Percentiles rank a stretch among this genome's conserved stretches.
phyloP scores from a whole-genome alignment of 92 coral and sea anemone genomes.

The Zoanthus sansibaricus region DNA sequence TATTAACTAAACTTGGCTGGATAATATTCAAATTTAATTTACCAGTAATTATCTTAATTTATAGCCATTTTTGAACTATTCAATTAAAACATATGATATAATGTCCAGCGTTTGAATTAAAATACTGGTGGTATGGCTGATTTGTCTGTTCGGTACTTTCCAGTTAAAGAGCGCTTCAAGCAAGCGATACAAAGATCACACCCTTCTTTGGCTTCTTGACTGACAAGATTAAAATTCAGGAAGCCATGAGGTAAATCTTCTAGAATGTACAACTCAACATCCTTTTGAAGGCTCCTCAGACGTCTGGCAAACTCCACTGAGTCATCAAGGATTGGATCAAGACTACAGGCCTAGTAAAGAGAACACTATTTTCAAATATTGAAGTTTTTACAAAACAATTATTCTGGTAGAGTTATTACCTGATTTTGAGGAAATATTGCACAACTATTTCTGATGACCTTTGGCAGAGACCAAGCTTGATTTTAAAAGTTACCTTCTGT shows the following conservation, averaged over 20 bases:
- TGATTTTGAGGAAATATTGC: no score
- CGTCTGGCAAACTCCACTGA: slow-evolving; percentile 97
- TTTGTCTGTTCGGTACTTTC: slow-evolving; percentile 71
- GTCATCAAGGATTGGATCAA: slow-evolving; percentile 96
- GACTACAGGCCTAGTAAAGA: slow-evolving; percentile 85
- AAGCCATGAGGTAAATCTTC: slow-evolving; percentile 97
- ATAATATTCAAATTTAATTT: no score
- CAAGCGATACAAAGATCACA: slow-evolving; percentile 88
- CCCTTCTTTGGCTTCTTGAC: slow-evolving; percentile 97
- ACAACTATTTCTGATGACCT: no score
- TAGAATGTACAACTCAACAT: slow-evolving; percentile 89
- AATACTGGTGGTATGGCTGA: slow-evolving; percentile 75
- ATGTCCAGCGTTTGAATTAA: background rate
- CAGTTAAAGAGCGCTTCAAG: slow-evolving; percentile 80
- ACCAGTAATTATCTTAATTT: no score
- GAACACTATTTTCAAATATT: background rate
- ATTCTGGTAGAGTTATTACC: no score
- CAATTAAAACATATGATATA: no score
- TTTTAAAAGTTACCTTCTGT: no score
- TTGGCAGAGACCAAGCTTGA: no score
- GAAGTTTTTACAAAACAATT: background rate
- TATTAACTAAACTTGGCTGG: no score
- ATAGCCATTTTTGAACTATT: no score
- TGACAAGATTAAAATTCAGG: slow-evolving; percentile 87
- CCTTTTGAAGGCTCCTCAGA: slow-evolving; percentile 78